A percentile compares a stretch with the other conserved stretches of the same genome.
These are phyloP conservation scores for Macquaria australasica DNA, from an alignment of 2,113 vertebrate species.

Conservation along the genomic window DNA sequence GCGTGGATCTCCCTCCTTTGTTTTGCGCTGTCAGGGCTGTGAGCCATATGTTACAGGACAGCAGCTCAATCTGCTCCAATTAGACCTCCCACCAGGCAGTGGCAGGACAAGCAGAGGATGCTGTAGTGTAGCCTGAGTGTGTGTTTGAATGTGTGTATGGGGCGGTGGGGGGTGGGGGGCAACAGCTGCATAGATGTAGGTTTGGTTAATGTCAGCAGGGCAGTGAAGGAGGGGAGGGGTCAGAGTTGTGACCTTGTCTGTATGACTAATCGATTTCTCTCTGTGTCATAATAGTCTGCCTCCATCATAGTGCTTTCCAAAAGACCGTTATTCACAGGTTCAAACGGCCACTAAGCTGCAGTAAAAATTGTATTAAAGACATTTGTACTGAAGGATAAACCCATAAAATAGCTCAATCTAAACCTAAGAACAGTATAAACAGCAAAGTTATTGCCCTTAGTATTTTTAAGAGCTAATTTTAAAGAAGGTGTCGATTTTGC, in stretches of 20 bases:
- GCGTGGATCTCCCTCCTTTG: constrained; percentile 59
- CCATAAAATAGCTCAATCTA: background rate
- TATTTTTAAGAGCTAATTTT: background rate
- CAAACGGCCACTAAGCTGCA: background rate
- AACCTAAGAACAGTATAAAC: background rate
- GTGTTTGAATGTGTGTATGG: constrained; percentile 4
- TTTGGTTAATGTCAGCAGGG: constrained; percentile 41
- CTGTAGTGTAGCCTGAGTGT: background rate
- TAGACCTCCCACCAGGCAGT: constrained; percentile 69
- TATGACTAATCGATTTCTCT: constrained; percentile 8
- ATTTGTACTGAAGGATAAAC: background rate
- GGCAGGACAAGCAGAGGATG: constrained; percentile 31
- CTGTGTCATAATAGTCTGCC: background rate
- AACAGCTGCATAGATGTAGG: constrained; percentile 72
- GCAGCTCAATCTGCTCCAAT: constrained; percentile 77
- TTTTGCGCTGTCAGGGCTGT: constrained; percentile 62
- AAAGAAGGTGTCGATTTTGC: background rate
- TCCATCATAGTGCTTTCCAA: background rate
- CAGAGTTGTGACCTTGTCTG: background rate
- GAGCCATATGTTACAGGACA: constrained; percentile 79
- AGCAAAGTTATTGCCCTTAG: background rate
- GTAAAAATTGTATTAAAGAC: background rate
- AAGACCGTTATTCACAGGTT: background rate
- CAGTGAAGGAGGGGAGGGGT: constrained; percentile 19
- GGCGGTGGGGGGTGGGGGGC: background rate